Conservation (phyloP, 2,113 vertebrate species). For the Tragelaphus strepsiceros region DNA sequence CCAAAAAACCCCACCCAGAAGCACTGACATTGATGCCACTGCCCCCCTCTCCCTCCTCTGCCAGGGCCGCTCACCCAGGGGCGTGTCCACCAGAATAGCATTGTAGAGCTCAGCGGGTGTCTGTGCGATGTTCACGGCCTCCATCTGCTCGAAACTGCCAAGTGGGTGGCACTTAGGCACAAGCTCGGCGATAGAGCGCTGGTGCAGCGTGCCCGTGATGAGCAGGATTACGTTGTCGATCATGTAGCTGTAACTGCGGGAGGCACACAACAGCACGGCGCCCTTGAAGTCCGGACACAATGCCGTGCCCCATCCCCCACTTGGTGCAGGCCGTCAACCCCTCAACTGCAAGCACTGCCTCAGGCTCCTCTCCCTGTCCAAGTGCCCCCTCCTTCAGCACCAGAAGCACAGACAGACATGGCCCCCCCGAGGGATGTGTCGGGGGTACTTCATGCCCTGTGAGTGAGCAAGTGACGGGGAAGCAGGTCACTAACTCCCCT, state of each 20-base stretch:
- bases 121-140: constrained; percentile 98
- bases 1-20: neutral
- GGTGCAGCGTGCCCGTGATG: constrained; percentile 97
- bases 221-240: constrained; percentile 98
- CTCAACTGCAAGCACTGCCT: neutral
- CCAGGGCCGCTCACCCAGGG: constrained; percentile 85
- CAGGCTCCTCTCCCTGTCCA: neutral
- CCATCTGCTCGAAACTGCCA: constrained; percentile 99
- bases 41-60: neutral
- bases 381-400: neutral
- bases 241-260: constrained; percentile 97
- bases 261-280: neutral
- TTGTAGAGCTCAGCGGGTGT: constrained; percentile 98
- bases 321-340: neutral
- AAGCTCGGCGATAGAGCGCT: constrained; percentile 94
- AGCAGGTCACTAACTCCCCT: neutral
- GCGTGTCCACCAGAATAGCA: constrained; percentile 98
- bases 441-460: neutral
- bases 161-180: constrained; percentile 98
- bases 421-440: neutral
- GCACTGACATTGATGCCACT: neutral
- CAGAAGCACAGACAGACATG: neutral
- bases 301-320: neutral
- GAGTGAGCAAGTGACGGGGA: neutral
- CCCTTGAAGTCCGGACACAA: neutral